Base-by-base conservation (phyloP, 2,888 invertebrate species). In the Elmis aenea region DNA sequence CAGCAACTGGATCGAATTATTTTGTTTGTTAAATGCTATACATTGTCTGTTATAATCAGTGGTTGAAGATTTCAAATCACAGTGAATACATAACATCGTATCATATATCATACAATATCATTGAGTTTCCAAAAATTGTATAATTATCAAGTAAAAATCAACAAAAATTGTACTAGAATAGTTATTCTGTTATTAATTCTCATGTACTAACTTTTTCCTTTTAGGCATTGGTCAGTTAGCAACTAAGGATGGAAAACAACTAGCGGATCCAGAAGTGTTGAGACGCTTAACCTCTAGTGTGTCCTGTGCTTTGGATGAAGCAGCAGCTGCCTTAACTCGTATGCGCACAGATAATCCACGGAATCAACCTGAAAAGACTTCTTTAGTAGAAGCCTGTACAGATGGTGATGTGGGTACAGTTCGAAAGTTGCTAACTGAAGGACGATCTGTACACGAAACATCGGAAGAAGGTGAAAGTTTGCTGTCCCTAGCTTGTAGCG, bases 381-480 rank as follows among this genome's bases (percentile, higher is more conserved):
- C 90, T 31, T 73, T 94, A 51, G 90, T 90, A 46, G 92, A 92
- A 70, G 93, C 94, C 45, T 93, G 93, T 64, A 88, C 87, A 46
- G 92, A 92, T 73, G 93, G 94, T 51, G 93, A 95, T 75, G 90
- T 94, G 37, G 85, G 86, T 52, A 89, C 92, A 11, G 93, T 95
- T 35, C 81, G 87, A 55, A 89, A 91, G 67, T 77, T 95, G 46
- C 77, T 95, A 42, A 90, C 91, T 29, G 94, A 95, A 70, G 94
- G 94, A 30, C 80, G 91, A 39, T 90, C 88, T 59, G 89, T 94
- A 43, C 90, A 93, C 75, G 95, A 95, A 74, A 92, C 94, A 48
- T 93, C 92, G 42, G 95, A 96, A 70, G 95, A 96, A 69, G 96
- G 95, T 51, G 96, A 97, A 71, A 93, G 93, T 60, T 74, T 97